Base-by-base conservation (phyloP, 2,888 invertebrate species). In the Caenorhabditis japonica region DNA sequence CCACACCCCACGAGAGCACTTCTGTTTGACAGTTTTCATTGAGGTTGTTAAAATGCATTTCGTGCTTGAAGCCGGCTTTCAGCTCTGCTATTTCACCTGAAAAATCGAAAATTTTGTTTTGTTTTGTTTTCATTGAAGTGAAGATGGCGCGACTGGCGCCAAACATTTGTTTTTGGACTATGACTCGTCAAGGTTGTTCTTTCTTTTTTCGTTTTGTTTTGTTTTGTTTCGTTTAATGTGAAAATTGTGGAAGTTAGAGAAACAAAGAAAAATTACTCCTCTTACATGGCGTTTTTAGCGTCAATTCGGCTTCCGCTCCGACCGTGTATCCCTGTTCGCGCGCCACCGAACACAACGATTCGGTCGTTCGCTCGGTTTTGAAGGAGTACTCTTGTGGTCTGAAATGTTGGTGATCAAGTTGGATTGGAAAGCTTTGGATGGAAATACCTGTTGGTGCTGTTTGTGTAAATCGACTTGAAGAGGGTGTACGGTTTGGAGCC, bases 1-100 rank as follows among this genome's bases (percentile, higher is more conserved):
- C 89, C 2, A 90, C 89, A n/a, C 88, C 88, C 90, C 90, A 90
- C 3, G 88, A 87, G 58, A 90, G 83, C 39, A 85, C 82, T 75
- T 89, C 88, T 56, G 83, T 80, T 53, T 88, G 84, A 25, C 81
- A 84, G 76, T 88, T 88, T 43, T 88, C 88, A 34, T 80, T 83
- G 25, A 85, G 80, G 36, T 86, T 86, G 64, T 86, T 88, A 75
- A 89, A 84, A 41, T 86, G 84, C 75, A 87, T 83, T 73, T 89
- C 89, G 59, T 87, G 84, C 47, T 86, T 85, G 81, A 88, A 88
- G 1, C 88, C 88, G 25, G 88, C 88, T 68, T 88, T 88, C 52
- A 88, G 73, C 79, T 89, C 88, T 7, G 88, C 79, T 36, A 89
- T 85, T 77, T 89, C 89, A 53, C 86, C 86, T 86, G 53, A 30